Percentiles rank a stretch among this genome's conserved stretches.
Evolutionary conservation across 2,113 vertebrate species (phyloP).

Genomic region (Phrynosoma platyrhinos): DNA sequence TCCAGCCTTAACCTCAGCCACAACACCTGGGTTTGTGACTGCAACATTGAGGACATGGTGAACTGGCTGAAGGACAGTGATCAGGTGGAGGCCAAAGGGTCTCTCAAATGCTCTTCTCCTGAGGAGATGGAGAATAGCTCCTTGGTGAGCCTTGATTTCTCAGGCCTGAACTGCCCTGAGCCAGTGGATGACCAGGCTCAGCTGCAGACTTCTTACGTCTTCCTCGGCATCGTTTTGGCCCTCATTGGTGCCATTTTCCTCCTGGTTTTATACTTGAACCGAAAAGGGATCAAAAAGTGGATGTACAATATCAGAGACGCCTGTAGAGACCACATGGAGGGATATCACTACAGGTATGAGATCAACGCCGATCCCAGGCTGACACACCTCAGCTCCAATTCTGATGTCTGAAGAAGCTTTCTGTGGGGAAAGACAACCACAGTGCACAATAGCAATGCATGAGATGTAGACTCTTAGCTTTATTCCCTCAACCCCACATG

Average conservation of each 20-base stretch:
- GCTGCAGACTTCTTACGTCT: slow-evolving; percentile 95
- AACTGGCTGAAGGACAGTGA: slow-evolving; percentile 87
- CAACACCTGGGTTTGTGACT: slow-evolving; percentile 92
- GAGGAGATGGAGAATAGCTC: slow-evolving; percentile 72
- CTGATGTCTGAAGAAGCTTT: slow-evolving; percentile 83
- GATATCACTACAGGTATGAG: slow-evolving; percentile 98
- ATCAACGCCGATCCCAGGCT: slow-evolving; percentile 93
- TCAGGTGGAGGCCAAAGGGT: slow-evolving; percentile 70
- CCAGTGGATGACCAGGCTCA: slow-evolving; percentile 77
- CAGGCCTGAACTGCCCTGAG: slow-evolving; percentile 78
- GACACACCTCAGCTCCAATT: slow-evolving; percentile 95
- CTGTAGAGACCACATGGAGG: slow-evolving; percentile 99
- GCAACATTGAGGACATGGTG: slow-evolving; percentile 81
- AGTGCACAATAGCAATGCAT: slow-evolving; percentile 81
- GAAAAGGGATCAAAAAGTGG: slow-evolving; percentile 98
- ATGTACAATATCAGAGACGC: slow-evolving; percentile 97
- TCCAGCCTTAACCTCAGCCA: slow-evolving; percentile 73
- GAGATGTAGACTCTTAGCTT: slow-evolving; percentile 79
- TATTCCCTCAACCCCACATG: slow-evolving; percentile 37
- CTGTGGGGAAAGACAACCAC: not conserved
- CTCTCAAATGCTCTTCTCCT: slow-evolving; percentile 83
- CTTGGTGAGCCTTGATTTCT: slow-evolving; percentile 78
- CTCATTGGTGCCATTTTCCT: slow-evolving; percentile 97
- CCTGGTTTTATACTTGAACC: slow-evolving; percentile 96
- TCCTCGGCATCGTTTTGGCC: slow-evolving; percentile 94